phyloP scores from a whole-genome alignment of 1,140 invertebrate species.

The Drosophila pectinifera region DNA sequence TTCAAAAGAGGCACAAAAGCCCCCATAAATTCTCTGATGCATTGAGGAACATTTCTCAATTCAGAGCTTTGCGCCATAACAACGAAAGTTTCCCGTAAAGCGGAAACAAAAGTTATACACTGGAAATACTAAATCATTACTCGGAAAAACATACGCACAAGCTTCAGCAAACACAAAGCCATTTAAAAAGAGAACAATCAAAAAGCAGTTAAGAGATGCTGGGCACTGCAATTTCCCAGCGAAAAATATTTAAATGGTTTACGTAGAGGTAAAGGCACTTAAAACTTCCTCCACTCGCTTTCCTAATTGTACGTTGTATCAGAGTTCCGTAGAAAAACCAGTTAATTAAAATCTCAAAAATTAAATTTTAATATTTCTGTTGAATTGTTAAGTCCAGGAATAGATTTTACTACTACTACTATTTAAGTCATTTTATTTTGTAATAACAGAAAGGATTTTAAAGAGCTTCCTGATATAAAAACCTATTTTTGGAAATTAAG shows the following conservation, averaged over 20 bases:
- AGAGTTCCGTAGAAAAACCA: too few relatives aligned
- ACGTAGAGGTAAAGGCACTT: neutral
- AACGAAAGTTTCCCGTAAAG: constrained; percentile 30
- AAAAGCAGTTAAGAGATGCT: constrained; percentile 15
- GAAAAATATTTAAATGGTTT: constrained; percentile 1
- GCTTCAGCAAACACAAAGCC: neutral
- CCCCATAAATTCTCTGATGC: constrained; percentile 64
- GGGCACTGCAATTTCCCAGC: neutral
- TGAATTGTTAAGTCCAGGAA: too few relatives aligned
- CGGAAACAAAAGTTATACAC: constrained; percentile 39
- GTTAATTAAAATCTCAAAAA: too few relatives aligned
- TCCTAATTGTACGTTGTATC: too few relatives aligned
- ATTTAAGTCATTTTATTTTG: too few relatives aligned
- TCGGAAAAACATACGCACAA: neutral
- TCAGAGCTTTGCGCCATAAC: constrained; percentile 25
- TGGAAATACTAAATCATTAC: constrained; percentile 27
- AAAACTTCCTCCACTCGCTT: neutral
- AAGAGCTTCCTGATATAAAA: too few relatives aligned
- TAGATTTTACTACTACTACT: too few relatives aligned
- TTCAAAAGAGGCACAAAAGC: constrained; percentile 54
- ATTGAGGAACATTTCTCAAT: constrained; percentile 61
- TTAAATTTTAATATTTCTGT: too few relatives aligned
- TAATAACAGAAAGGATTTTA: too few relatives aligned
- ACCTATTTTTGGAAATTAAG: too few relatives aligned
- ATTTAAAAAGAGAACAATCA: constrained; percentile 36